phyloP scores from a whole-genome alignment of 2,888 invertebrate genomes.

The Gastracanthus pulcherrimus region DNA sequence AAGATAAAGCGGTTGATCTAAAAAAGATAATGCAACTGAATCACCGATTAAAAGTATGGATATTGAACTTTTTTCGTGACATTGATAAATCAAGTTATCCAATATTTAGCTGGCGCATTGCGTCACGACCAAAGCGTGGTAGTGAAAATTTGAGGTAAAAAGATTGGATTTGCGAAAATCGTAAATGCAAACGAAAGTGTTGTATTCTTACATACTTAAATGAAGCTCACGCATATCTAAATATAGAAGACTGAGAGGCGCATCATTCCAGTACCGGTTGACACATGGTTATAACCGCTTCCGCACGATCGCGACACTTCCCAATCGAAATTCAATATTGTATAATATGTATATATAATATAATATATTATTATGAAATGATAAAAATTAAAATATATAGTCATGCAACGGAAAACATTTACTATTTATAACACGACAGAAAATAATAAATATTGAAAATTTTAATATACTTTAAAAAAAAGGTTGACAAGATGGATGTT shows the following conservation, averaged over 20 bases:
- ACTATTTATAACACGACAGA: background rate
- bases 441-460: background rate
- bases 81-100: background rate
- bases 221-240: slow-evolving; percentile 63
- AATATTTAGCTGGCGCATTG: background rate
- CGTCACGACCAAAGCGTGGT: background rate
- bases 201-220: slow-evolving; percentile 61
- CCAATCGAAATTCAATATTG: background rate
- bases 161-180: slow-evolving; percentile 9
- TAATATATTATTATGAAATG: no score
- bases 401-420: background rate
- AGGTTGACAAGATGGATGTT: background rate
- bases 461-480: background rate
- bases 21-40: background rate
- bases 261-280: slow-evolving; percentile 63
- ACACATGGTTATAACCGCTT: slow-evolving; percentile 44
- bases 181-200: background rate
- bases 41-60: background rate
- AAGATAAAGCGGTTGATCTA: no score
- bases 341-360: background rate
- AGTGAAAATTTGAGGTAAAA: background rate
- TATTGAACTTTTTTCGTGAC: slow-evolving; percentile 11
- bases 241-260: slow-evolving; percentile 62
- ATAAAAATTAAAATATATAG: no score
- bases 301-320: background rate